Evolutionary conservation across 2,888 invertebrate genomes (phyloP), one percentile per base, ranked within the genome.

Genomic region (Parapristionchus giblindavisi): DNA sequence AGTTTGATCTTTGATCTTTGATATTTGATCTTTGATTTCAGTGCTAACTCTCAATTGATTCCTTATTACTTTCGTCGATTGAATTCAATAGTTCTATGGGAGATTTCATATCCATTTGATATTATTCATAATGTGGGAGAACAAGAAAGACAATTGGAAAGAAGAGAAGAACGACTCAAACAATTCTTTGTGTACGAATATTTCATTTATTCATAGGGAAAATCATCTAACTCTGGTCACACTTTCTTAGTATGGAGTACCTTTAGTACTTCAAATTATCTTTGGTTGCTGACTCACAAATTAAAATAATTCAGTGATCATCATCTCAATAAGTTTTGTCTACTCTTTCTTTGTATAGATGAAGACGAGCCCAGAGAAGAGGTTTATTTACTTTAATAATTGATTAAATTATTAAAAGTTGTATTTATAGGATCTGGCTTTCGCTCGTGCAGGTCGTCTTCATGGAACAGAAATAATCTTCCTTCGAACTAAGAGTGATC

Each of bases 91-190:
- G 72, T 72, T 48, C 72, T 72, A 2, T 72, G 72, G 72, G 72
- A 72, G 72, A 72, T 72, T 32, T 72, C 72, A 34, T 72, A 72
- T 72, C 72, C 72, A 38, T 72, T 72, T 60, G 72, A 72, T 27
- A 60, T 38, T n/a, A 32, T 72, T 38, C 5, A 34, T 27, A 43
- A 27, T 17, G 60, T 27, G 40, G 60, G 72, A 17, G 72, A 72
- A 24, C 48, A 72, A n/a, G 54, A 71, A 29, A 40, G 24, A n/a
- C 38, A 60, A 58, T 32, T 72, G 38, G 58, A 56, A 60, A 72
- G 60, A 38, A 72, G 72, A 58, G 72, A 58, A 24, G 58, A 72
- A 32, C 38, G 24, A 32, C 32, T 72, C 11, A 56, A 43, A 6
- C 24, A 6, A 14, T 72, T 72, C 43, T 72, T 58, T 60, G 29